Evolutionary conservation across 2,113 vertebrate genomes (phyloP), one percentile per base, ranked within the genome.

Genomic region (Gadus chalcogrammus): DNA sequence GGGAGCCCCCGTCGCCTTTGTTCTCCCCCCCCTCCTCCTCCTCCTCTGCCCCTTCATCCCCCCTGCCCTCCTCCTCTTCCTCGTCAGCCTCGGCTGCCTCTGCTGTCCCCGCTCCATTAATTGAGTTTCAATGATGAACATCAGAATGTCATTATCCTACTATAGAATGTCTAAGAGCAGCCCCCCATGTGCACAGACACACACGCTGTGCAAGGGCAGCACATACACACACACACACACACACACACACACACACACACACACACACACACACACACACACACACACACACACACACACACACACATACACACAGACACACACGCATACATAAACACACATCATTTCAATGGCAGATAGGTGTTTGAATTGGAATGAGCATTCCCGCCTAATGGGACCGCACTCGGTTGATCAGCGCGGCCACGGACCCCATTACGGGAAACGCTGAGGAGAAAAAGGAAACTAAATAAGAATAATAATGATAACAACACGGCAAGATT

Each of bases 71-170:
- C 74, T 70, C 55, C 24, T 56, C 78, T 78, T 81, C 79, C 69
- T 75, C 75, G 64, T 75, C 79, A 9, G 28, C 17, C 35, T 48
- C 73, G n/a, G n/a, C n/a, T n/a, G n/a, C n/a, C n/a, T n/a, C 60
- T 69, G 28, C 74, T 77, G 79, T 76, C 76, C 64, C 71, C 78
- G 75, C 64, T 79, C 82, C 82, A 88, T 90, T 91, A 92, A 92
- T 91, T 87, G 90, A 88, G 89, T 88, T 91, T 89, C 89, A 91
- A 90, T 91, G 92, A 93, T 90, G 88, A 92, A 90, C 88, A 90
- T 88, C 83, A 89, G 87, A 84, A 87, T 90, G 91, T 91, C 89
- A 92, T 93, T 92, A 91, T 89, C 80, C 77, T 76, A 81, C 77
- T 76, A 82, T 78, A 75, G 85, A 65, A 84, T 75, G 83, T 84